Evolutionary conservation across 2,113 vertebrate genomes (phyloP), one percentile per base, ranked within the genome.

Genomic region (Dasyornis broadbenti): DNA sequence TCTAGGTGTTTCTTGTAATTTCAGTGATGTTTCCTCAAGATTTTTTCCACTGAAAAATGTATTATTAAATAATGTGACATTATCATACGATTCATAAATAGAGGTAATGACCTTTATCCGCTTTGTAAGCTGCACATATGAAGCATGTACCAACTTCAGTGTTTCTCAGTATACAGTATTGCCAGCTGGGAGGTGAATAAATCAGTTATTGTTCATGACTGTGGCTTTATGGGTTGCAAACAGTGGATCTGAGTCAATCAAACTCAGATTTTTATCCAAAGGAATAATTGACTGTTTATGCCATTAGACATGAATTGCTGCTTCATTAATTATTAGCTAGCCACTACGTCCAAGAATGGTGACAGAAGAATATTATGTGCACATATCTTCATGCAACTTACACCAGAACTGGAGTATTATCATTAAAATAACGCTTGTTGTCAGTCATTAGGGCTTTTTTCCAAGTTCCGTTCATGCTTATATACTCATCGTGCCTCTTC

Each of bases 271-370:
- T 91, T 96, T 91, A 88, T 94, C 94, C 77, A 91, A 93, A 96
- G 50, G 71, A 89, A 86, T 95, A 97, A 94, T 53, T 61, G 83
- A 84, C 84, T 92, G 59, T 95, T 97, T 90, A 95, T 95, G 82
- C 47, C 80, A 95, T 91, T 95, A 95, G 82, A 93, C 71, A 94
- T 76, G 84, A 96, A 76, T 86, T 96, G 47, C 82, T 96, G 96
- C 95, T 94, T 96, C 94, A 97, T 97, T 97, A 96, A 96, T 96
- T 96, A 95, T 95, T 90, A 94, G 66, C 93, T 94, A 94, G 92
- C 85, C 81, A 79, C 80, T 89, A 37, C 77, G 79, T 83, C 66
- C 82, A 95, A 89, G 66, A 87, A 71, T 76, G 86, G 91, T 97
- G 95, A 97, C 92, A 96, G 82, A 96, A 92, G 59, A 95, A 91